Base-by-base conservation (phyloP, 2,113 vertebrate genomes). In the Scortum barcoo region DNA sequence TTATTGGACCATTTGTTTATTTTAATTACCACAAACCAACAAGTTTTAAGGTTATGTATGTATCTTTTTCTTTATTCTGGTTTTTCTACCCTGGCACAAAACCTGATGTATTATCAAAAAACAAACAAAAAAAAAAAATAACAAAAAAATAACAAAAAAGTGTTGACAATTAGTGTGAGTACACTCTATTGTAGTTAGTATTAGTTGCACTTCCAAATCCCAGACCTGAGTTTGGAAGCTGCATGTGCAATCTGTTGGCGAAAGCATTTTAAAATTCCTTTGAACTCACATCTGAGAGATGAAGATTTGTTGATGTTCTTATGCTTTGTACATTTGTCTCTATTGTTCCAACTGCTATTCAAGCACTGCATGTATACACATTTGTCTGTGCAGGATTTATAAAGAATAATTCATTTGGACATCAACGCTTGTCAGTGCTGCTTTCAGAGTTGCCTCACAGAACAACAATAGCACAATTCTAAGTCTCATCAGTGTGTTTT, bases 321-420 rank as follows among this genome's bases (percentile, higher is more conserved):
- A 9, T 77, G 56, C 60, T 73, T 85, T 75, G 58, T 63, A 40
- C 48, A 58, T 62, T 79, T 84, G 26, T 83, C 20, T 74, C 33
- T 50, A 6, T 82, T 77, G 46, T 72, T 65, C 40, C 63, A 30
- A 63, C 53, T 72, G 44, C 44, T 67, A 24, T 67, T 38, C 33
- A 68, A 65, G n/a, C 66, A 48, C 28, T 13, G 50, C 46, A 58
- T 68, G 24, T 24, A 54, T 54, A 63, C 46, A 24, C 30, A 60
- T 81, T 51, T 75, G 50, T 72, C 61, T 79, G 57, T 58, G 50
- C 46, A 44, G 13, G 58, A 71, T 50, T 80, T 72, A 80, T 51
- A 51, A 46, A 80, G 76, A 84, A 81, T 62, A 68, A 57, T 44
- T 79, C 26, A 84, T 87, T 85, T 70, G 53, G 50, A 78, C 81